Evolutionary conservation across 2,888 invertebrate genomes (phyloP).

Genomic region (Embidobia sp.): DNA sequence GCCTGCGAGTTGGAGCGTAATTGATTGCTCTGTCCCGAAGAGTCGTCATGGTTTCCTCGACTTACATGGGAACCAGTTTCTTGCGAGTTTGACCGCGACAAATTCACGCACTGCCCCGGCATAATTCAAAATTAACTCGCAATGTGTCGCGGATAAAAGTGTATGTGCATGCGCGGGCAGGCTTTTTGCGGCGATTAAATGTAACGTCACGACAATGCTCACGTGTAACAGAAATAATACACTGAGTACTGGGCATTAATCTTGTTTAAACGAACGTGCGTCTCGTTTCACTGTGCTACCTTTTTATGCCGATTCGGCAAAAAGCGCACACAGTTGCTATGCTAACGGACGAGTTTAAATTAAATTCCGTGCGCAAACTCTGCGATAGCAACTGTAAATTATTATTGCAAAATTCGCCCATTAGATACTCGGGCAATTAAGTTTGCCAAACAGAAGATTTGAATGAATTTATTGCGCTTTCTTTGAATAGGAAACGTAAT

Average conservation of each 20-base stretch:
- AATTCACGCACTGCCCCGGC: not conserved
- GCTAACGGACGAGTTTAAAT: constrained; percentile 16
- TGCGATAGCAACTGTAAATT: constrained; percentile 9
- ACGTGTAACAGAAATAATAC: constrained; percentile 65
- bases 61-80: constrained; percentile 29
- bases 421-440: constrained; percentile 1
- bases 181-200: constrained; percentile 70
- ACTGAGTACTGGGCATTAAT: constrained; percentile 68
- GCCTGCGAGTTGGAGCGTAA: constrained; percentile 36
- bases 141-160: constrained; percentile 4
- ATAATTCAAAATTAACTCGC: constrained; percentile 16
- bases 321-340: constrained; percentile 20
- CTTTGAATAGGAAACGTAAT: constrained; percentile 8
- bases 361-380: constrained; percentile 8
- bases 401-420: constrained; percentile 11
- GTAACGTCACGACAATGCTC: constrained; percentile 33
- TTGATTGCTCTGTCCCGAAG: constrained; percentile 44
- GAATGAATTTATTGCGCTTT: constrained; percentile 20
- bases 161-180: not conserved
- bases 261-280: constrained; percentile 67
- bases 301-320: constrained; percentile 20
- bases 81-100: constrained; percentile 10
- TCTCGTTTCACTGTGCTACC: constrained; percentile 15
- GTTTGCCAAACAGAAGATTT: not conserved
- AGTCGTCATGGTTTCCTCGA: constrained; percentile 28